Percentiles rank a stretch among this genome's conserved stretches.
phyloP scores from a whole-genome alignment of 2,113 vertebrate genomes.

The Pangasianodon hypophthalmus region DNA sequence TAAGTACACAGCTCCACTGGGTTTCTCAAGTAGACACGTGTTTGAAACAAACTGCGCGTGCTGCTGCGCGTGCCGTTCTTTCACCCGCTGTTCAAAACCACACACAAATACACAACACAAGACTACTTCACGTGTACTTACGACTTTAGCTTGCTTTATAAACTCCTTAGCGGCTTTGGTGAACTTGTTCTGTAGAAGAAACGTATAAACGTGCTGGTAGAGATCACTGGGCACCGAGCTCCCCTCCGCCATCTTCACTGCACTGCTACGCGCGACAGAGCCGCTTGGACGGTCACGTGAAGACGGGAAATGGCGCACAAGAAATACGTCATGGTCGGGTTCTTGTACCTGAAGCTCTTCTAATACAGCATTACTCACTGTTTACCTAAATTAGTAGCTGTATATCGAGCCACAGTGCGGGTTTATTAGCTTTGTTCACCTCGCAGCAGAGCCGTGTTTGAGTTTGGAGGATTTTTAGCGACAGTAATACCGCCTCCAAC shows the following conservation, averaged over 20 bases:
- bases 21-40: constrained; percentile 31
- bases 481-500: not conserved
- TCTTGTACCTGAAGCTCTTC: not conserved
- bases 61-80: not conserved
- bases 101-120: not conserved
- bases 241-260: constrained; percentile 75
- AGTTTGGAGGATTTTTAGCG: not conserved
- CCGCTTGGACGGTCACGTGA: constrained; percentile 14
- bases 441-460: not conserved
- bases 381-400: not conserved
- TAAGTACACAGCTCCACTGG: not conserved
- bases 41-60: not conserved
- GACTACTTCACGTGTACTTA: constrained; percentile 37
- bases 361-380: not conserved
- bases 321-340: constrained; percentile 37
- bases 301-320: constrained; percentile 49
- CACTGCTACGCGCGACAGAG: constrained; percentile 48
- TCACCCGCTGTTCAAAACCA: not conserved
- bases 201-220: constrained; percentile 75
- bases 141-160: constrained; percentile 76
- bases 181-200: constrained; percentile 79
- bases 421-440: not conserved
- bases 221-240: constrained; percentile 75
- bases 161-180: constrained; percentile 74
- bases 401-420: not conserved